These are phyloP conservation scores for Nestor notabilis DNA, from an alignment of 2,113 vertebrate genomes.

Conservation along the genomic window DNA sequence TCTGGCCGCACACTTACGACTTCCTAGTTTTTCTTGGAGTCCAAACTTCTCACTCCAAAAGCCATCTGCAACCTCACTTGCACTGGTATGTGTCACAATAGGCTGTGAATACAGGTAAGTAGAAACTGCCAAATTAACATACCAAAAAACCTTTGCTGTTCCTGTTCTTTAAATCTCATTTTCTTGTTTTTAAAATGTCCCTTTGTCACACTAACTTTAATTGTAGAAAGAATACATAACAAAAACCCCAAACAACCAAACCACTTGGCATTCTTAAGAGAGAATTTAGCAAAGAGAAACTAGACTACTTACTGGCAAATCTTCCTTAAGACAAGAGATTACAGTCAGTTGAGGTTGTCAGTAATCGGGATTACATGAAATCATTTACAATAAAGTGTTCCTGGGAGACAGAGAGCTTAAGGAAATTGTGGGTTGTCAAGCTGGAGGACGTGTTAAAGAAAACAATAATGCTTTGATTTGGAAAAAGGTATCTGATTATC, in stretches of 20 bases:
- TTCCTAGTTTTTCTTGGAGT: background rate
- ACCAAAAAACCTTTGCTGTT: background rate
- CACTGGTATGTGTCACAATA: background rate
- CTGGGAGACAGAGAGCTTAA: background rate
- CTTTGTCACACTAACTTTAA: background rate
- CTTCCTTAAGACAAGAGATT: background rate
- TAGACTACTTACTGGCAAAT: background rate
- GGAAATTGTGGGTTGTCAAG: background rate
- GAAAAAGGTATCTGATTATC: conserved; percentile 27
- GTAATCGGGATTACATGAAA: conserved; percentile 1
- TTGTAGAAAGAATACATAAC: background rate
- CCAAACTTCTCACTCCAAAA: background rate
- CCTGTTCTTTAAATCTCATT: background rate
- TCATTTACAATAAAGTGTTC: background rate
- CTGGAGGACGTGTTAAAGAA: background rate
- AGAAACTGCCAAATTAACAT: background rate
- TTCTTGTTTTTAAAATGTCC: background rate
- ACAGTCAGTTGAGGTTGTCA: background rate
- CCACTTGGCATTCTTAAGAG: background rate
- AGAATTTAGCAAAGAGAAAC: background rate
- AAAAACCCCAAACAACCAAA: background rate
- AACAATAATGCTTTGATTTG: conserved; percentile 59
- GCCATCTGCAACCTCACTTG: background rate
- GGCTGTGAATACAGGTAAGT: background rate
- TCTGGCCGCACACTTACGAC: background rate